Conservation (phyloP, 2,113 vertebrate genomes). For the Poicephalus meyeri region DNA sequence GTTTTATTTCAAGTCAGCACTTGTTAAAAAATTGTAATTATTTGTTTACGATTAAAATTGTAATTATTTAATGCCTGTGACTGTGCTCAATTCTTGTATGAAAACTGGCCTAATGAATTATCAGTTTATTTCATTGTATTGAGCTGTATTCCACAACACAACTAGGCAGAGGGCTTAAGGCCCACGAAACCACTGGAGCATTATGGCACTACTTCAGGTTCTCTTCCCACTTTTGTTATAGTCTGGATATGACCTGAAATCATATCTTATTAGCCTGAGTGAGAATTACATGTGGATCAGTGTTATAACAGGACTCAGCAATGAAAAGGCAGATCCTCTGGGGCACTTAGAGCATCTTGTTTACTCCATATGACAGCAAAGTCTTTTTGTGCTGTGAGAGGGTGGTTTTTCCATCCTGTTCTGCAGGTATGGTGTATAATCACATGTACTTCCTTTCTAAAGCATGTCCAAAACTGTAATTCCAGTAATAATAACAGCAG, state of each 20-base stretch:
- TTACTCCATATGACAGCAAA: background rate
- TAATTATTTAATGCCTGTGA: background rate
- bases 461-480: background rate
- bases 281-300: background rate
- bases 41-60: background rate
- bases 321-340: background rate
- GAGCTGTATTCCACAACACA: background rate
- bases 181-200: background rate
- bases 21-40: background rate
- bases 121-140: background rate
- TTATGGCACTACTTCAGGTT: background rate
- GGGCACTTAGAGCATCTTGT: background rate
- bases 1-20: background rate
- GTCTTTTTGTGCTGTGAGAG: background rate
- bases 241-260: background rate
- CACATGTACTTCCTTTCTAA: background rate
- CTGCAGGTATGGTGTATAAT: background rate
- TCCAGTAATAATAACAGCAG: background rate
- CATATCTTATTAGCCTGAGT: background rate
- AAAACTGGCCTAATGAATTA: background rate
- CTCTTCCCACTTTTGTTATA: background rate
- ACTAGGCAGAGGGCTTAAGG: background rate
- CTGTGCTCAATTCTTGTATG: background rate
- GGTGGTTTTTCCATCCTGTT: background rate
- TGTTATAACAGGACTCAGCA: background rate